Base-by-base conservation (phyloP, 2,888 invertebrate species). In the Eurytoma adleriae region DNA sequence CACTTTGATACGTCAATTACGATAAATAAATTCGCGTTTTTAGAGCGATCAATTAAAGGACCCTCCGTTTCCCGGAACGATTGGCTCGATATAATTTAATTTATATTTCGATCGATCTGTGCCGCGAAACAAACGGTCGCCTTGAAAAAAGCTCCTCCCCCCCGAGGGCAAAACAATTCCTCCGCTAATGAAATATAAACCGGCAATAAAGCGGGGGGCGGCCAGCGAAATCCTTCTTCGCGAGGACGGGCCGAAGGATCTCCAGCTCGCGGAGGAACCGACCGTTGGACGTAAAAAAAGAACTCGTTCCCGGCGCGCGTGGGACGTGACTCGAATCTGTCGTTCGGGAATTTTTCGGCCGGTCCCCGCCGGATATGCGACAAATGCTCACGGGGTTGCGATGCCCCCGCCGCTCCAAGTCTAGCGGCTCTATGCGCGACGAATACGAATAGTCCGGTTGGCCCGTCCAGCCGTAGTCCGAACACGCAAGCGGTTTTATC, bases 311-410 rank as follows among this genome's bases (percentile, higher is more conserved):
- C 50, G 27, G 54, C 40, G 14, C 73, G n/a, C 69, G 56, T 14
- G 76, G 56, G 74, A 85, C 84, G 84, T 84, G 85, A 85, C 84
- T 83, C 81, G 85, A 83, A 84, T 84, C 74, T 59, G 52, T 79
- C 78, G 79, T 82, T 82, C 79, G 82, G 83, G 79, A 82, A 83
- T 84, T 83, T 84, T 85, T 80, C 84, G 81, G 80, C 80, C 76
- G 79, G 79, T 14, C 14, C 24, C 18, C 7, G n/a, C 18, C 79
- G 79, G 79, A 82, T 79, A 79, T 82, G 81, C 81, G 81, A 71
- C 74, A 70, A 64, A 78, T 77, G 73, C 30, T 14, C n/a, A 16
- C n/a, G 57, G 54, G 18, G 24, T 68, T 16, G 52, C 10, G 24
- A 54, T 5, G 30, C 30, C 4, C 48, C 73, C 27, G 52, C 20